phyloP scores from a whole-genome alignment of 1,140 invertebrate species.

The Meloidogyne chitwoodi region DNA sequence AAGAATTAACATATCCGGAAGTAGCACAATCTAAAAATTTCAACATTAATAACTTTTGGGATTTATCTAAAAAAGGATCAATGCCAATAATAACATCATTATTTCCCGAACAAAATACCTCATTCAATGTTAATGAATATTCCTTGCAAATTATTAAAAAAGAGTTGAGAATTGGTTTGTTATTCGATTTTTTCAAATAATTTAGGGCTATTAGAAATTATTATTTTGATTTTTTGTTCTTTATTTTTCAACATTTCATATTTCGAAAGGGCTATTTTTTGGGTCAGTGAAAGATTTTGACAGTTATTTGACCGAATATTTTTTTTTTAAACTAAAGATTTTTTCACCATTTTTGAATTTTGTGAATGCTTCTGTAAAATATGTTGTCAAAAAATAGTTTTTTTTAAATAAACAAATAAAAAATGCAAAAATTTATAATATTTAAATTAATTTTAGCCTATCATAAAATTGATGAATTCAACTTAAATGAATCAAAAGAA shows the following conservation, averaged over 20 bases:
- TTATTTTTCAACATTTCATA: too few relatives aligned
- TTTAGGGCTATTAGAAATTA: too few relatives aligned
- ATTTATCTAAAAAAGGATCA: background rate
- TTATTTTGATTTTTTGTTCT: too few relatives aligned
- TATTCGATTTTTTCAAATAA: too few relatives aligned
- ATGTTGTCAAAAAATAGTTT: too few relatives aligned
- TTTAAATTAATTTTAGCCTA: background rate
- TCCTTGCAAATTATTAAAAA: background rate
- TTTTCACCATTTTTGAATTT: too few relatives aligned
- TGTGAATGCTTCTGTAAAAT: too few relatives aligned
- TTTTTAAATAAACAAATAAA: too few relatives aligned
- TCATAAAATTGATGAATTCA: background rate
- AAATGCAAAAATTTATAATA: background rate
- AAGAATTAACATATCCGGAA: background rate
- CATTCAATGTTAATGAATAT: background rate
- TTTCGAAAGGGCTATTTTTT: too few relatives aligned
- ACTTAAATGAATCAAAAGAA: background rate
- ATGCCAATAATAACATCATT: background rate
- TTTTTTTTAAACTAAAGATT: too few relatives aligned
- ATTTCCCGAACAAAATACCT: background rate
- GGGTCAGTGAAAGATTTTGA: too few relatives aligned
- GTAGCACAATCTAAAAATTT: background rate
- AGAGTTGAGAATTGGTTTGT: background rate
- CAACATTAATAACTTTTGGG: background rate
- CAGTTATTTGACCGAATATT: too few relatives aligned